Percentiles rank a stretch among this genome's conserved stretches.
Conservation (phyloP, 23 tunicate genomes). For the Ascidia mentula region DNA sequence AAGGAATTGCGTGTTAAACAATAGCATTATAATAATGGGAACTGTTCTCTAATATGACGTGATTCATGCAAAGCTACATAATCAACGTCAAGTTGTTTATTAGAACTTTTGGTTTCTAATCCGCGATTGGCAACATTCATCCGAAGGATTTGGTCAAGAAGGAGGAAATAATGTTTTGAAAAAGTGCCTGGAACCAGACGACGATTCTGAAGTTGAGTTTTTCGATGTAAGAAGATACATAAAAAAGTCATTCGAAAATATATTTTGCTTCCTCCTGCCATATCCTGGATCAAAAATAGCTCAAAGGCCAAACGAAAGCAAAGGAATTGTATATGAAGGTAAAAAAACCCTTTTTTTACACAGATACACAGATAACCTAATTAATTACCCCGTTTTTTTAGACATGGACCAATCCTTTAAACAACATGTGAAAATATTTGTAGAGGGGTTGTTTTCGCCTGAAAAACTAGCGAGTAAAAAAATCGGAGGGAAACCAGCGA, state of each 20-base stretch:
- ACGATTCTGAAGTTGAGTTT: not conserved
- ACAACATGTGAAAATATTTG: not conserved
- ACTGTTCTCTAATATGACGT: too few species aligned
- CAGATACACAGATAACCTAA: too few species aligned
- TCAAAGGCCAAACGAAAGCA: not conserved
- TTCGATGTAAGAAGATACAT: not conserved
- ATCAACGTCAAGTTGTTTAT: not conserved
- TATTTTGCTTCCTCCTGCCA: not conserved
- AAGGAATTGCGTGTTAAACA: not conserved
- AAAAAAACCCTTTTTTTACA: too few species aligned
- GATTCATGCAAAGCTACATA: not conserved
- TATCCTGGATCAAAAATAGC: slow-evolving; percentile 6
- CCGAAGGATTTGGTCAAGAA: not conserved
- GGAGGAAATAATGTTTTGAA: not conserved
- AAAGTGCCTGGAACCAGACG: not conserved
- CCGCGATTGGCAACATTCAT: slow-evolving; percentile 3
- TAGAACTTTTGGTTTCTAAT: not conserved
- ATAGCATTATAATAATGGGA: too few species aligned
- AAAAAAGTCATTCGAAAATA: not conserved
- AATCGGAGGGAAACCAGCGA: not conserved
- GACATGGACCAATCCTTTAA: not conserved
- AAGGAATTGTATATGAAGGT: not conserved
- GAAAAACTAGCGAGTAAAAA: not conserved
- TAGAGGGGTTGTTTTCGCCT: not conserved
- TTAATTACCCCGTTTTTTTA: not conserved